Evolutionary conservation across 2,888 invertebrate genomes (phyloP), one percentile per base, ranked within the genome.

Genomic region (Hyposoter didymator): DNA sequence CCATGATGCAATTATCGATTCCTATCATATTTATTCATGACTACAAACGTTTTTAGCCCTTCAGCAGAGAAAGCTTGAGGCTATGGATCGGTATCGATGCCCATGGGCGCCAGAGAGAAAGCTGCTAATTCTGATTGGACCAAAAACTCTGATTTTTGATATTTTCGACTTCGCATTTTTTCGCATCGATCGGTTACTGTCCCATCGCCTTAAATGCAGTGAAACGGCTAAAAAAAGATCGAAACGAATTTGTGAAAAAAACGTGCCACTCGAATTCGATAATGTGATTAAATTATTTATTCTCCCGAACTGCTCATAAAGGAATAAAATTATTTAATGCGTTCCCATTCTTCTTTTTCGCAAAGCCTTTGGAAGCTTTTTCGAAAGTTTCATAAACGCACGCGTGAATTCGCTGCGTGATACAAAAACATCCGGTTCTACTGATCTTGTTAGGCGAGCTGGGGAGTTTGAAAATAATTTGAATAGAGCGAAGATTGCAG

Each of bases 391-490:
- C n/a, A 17, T 47, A 17, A 1, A 28, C 17, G n/a, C n/a, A 28
- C 17, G 28, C 45, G 47, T 17, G 28, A 47, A 52, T 12, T 28
- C 14, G 59, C 6, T 49, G 19, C 49, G 35, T 55, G 32, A 72
- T 28, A 39, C 52, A 39, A 19, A 49, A 72, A 35, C 47, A 35
- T 72, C 35, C 52, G 59, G 35, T 72, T 72, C 35, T 19, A 39
- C 39, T 19, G 22, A 72, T 47, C 52, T 72, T 39, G 49, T 55
- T 32, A 19, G 8, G 14, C 52, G 72, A 52, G 72, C 39, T 1
- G 14, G 32, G 72, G 3, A 47, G 32, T 72, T 52, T 35, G 72
- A 72, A 72, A 72, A 72, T 72, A 35, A 52, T 72, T 72, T 39
- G 72, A 52, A 72, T 49, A 35, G 39, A 35, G 35, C 19, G 52